A percentile compares a stretch with the other conserved stretches of the same genome.
These are phyloP conservation scores for Pollicipes pollicipes DNA, from an alignment of 1,140 invertebrate genomes.

Conservation along the genomic window DNA sequence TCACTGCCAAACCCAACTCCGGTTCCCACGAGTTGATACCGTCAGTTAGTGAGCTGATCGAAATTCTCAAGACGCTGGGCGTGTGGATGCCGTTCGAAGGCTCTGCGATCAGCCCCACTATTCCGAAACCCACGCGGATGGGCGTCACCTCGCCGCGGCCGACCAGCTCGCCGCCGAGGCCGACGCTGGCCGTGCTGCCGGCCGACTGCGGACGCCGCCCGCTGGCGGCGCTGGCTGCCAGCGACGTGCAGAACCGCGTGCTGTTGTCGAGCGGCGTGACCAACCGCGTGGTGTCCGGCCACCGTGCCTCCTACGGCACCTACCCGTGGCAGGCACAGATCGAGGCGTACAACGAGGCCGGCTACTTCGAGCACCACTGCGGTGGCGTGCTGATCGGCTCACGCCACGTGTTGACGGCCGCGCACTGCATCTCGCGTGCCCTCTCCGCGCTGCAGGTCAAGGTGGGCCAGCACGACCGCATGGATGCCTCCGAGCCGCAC, in stretches of 20 bases:
- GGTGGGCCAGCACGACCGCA: background rate
- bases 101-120: no score
- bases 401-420: constrained; percentile 70
- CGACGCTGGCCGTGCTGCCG: background rate
- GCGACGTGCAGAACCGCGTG: background rate
- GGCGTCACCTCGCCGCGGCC: no score
- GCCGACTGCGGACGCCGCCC: background rate
- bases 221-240: background rate
- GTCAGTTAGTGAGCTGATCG: background rate
- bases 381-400: constrained; percentile 71
- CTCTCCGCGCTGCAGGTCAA: constrained; percentile 28
- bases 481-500: background rate
- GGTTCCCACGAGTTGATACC: background rate
- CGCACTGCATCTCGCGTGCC: constrained; percentile 54
- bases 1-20: no score
- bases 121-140: no score
- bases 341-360: background rate
- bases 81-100: background rate
- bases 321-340: constrained; percentile 18
- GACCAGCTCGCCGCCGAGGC: no score
- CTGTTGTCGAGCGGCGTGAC: background rate
- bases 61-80: background rate
- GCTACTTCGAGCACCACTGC: constrained; percentile 29
- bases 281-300: background rate
- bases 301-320: background rate